Percentiles rank a stretch among this genome's conserved stretches.
Evolutionary conservation across 2,113 vertebrate genomes (phyloP).

Genomic region (Galeopterus variegatus): DNA sequence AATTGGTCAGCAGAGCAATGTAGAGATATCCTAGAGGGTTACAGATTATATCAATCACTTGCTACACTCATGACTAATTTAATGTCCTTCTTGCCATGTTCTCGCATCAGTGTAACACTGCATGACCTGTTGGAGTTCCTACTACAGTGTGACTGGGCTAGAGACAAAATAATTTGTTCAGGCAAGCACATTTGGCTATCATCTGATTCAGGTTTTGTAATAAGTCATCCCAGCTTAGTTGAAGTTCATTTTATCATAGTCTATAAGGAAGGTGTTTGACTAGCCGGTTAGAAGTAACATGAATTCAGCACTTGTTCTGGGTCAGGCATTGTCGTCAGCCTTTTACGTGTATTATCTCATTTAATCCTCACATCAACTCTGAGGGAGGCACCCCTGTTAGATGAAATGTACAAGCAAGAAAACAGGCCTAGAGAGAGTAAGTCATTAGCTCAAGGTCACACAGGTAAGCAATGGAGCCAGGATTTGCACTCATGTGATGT

Average conservation of each 20-base stretch:
- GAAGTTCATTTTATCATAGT: background rate
- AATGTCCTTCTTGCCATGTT: conserved; percentile 63
- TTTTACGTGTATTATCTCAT: background rate
- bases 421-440: background rate
- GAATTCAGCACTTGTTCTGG: background rate
- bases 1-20: conserved; percentile 34
- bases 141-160: conserved; percentile 69
- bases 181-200: conserved; percentile 46
- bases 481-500: background rate
- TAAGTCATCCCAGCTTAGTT: background rate
- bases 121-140: conserved; percentile 68
- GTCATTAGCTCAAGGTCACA: background rate
- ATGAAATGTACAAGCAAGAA: background rate
- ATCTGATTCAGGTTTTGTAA: conserved; percentile 40
- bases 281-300: background rate
- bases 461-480: background rate
- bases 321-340: background rate
- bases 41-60: conserved; percentile 47
- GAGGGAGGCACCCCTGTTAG: background rate
- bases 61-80: conserved; percentile 54
- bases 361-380: background rate
- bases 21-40: conserved; percentile 35
- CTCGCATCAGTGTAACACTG: conserved; percentile 43
- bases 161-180: conserved; percentile 73
- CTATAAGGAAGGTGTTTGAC: conserved; percentile 34